Base-by-base conservation (phyloP, 2,888 invertebrate genomes). In the Trichopoda pennipes region DNA sequence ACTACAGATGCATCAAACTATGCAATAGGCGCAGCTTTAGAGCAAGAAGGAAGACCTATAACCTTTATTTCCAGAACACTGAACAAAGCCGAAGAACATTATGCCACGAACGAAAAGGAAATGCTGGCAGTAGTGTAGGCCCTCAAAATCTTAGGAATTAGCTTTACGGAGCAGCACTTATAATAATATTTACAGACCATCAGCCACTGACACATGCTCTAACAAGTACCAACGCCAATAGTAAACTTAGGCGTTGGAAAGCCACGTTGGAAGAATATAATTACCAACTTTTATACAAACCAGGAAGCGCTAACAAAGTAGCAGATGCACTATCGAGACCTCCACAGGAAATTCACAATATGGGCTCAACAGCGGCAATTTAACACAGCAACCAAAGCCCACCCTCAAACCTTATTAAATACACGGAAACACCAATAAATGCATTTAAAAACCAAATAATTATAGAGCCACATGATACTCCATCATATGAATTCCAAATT, bases 61-160 rank as follows among this genome's bases (percentile, higher is more conserved):
- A 19, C 66, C 4, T 68, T 69, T 19, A 73, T 83, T 2, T 83
- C 73, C 3, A 28, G 69, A 42, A 77, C 73, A 14, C 47, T 80
- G 0, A 64, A 44, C 16, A 77, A 73, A 53, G 14, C 69, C 1
- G 72, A 83, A 21, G 80, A 83, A 21, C 23, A 63, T 16, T 80
- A 60, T 19, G 70, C 83, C 0, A 38, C 80, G 3, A 83, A 83
- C n/a, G 83, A 80, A 47, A 79, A 72, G 28, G 78, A 82, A 17
- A 64, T 82, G 49, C 42, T 79, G 0, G 82, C 75, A 1, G 79
- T 82, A 1, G 47, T 75, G 0, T 79, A n/a, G 42, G 12, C 42
- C 1, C 6, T 44, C 0, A 44, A 3, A n/a, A 2, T 0, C 23
- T 76, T 7, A 44, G 68, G 21, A 73, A 72, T 16, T 83, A 60